phyloP scores from a whole-genome alignment of 2,888 invertebrate species.

The Sinentomon sp. region DNA sequence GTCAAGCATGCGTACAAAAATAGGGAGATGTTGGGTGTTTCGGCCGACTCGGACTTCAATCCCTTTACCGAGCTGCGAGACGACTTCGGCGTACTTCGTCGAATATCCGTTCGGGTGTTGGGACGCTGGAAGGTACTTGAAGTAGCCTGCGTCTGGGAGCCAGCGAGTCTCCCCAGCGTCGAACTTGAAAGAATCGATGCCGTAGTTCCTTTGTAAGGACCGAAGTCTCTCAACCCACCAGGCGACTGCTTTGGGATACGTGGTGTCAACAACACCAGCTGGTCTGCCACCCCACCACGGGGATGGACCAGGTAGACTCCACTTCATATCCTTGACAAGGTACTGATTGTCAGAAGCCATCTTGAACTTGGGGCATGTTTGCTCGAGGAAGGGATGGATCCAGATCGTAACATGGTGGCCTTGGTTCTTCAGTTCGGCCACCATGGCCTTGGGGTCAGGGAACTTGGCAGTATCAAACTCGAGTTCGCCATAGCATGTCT shows the following conservation, averaged over 20 bases:
- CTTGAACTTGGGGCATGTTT: too few relatives aligned
- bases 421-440: constrained; percentile 15
- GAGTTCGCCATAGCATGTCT: constrained; percentile 54
- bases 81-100: constrained; percentile 15
- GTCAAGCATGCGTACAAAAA: constrained; percentile 47
- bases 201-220: constrained; percentile 28
- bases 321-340: too few relatives aligned
- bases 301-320: too few relatives aligned
- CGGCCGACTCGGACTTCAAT: constrained; percentile 42
- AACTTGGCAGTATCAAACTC: constrained; percentile 40
- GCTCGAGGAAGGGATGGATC: constrained; percentile 19
- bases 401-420: constrained; percentile 19
- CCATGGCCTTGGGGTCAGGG: constrained; percentile 22
- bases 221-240: constrained; percentile 17
- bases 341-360: too few relatives aligned
- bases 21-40: constrained; percentile 35
- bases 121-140: constrained; percentile 11
- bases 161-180: constrained; percentile 48
- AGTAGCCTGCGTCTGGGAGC: constrained; percentile 26
- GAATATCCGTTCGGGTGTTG: constrained; percentile 7
- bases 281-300: too few relatives aligned
- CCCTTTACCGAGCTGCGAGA: constrained; percentile 24
- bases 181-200: constrained; percentile 45
- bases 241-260: too few relatives aligned
- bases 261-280: too few relatives aligned